Percentiles rank a stretch among this genome's conserved stretches.
These are phyloP conservation scores for Drosophila borealis DNA, from an alignment of 2,888 invertebrate genomes.

Conservation along the genomic window DNA sequence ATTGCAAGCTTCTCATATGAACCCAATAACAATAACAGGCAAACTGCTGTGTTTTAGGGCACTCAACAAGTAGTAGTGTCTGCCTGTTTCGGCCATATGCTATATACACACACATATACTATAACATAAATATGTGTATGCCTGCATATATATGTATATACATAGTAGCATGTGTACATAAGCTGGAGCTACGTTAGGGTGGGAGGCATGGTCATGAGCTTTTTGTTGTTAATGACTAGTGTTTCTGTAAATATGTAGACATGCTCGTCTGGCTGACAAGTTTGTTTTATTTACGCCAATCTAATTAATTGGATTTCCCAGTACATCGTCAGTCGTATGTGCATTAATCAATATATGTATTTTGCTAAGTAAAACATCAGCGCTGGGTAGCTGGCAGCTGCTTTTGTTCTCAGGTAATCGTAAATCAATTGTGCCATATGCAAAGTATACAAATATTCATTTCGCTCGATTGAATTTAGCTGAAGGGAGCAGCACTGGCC, in stretches of 20 bases:
- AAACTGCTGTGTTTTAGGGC: not conserved
- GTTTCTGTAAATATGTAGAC: not conserved
- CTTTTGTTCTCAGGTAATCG: conserved; percentile 21
- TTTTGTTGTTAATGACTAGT: conserved; percentile 10
- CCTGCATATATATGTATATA: not conserved
- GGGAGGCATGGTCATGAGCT: conserved; percentile 1
- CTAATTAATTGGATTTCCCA: conserved; percentile 11
- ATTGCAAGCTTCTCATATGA: conserved; percentile 1
- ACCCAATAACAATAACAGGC: conserved; percentile 7
- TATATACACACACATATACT: not conserved
- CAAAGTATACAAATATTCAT: not conserved
- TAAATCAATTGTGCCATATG: conserved; percentile 20
- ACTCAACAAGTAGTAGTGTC: conserved; percentile 51
- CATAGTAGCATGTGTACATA: conserved; percentile 7
- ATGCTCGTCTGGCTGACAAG: not conserved
- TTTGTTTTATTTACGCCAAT: conserved; percentile 12
- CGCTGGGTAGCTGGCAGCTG: conserved; percentile 37
- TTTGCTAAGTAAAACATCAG: not conserved
- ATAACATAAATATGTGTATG: not conserved
- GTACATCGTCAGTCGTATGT: conserved; percentile 3
- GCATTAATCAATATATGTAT: not conserved
- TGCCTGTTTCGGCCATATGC: conserved; percentile 1
- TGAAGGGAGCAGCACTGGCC: not conserved
- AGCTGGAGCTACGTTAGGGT: not conserved
- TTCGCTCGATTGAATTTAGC: not conserved